Base-by-base conservation (phyloP, 92 coral and sea anemone genomes). In the Isaurus tuberculatus region DNA sequence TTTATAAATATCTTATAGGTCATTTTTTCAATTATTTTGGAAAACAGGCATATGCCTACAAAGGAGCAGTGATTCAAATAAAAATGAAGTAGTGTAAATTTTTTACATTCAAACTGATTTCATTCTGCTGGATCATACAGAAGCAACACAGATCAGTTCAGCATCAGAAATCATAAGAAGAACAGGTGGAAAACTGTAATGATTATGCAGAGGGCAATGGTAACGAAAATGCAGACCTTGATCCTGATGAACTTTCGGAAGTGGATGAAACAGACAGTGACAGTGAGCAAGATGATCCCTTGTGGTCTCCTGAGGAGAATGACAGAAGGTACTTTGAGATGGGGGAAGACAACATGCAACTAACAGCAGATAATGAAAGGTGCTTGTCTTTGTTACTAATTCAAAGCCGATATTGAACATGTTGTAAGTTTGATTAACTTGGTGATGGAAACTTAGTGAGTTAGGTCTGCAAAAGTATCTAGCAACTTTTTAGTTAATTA, bases 131-230 rank as follows among this genome's bases (percentile, higher is more conserved):
- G 34, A 69, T 69, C 30, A 33, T 15, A 69, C 73, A 69, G 73
- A 69, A 69, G 49, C 29, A 69, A 69, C 73, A 69, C 73, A 69
- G 73, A 69, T 69, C 51, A 69, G 49, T 19, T 69, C 49, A 69
- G 46, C 29, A 19, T 69, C 73, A 33, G 73, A 69, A 69, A 69
- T 30, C 49, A 22, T 20, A 34, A 33, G 29, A 34, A 68, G 73
- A 36, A n/a, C 73, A 69, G 7, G 29, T 33, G 28, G 46, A 68
- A 68, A 34, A 34, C 73, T 69, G 48, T 69, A 33, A 36, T 67
- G 72, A 16, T 33, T 64, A 64, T 65, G 2, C 42, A 8, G 73
- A 33, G 73, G 30, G 17, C 28, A 36, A 69, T 20, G 30, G 10
- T 36, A 8, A 7, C 29, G 29, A 36, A 69, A 69, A 8, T 69